Conservation (phyloP, 2,888 invertebrate species). For the Heteromurus nitidus region DNA sequence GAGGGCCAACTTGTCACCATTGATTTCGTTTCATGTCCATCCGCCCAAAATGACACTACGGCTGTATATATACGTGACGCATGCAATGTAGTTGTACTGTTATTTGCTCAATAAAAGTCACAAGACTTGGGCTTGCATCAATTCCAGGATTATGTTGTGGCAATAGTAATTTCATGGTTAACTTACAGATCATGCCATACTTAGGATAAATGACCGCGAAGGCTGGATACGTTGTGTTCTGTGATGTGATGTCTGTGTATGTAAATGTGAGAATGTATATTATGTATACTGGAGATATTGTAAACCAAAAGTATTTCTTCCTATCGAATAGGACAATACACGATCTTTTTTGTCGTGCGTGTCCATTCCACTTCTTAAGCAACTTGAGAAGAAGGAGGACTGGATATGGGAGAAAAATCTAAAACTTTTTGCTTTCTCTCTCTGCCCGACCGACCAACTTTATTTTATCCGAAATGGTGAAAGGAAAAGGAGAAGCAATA, state of each 20-base stretch:
- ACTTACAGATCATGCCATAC: constrained; percentile 50
- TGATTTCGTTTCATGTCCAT: constrained; percentile 29
- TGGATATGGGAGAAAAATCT: neutral
- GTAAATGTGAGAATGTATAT: constrained; percentile 55
- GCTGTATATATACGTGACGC: constrained; percentile 36
- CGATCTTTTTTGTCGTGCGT: neutral
- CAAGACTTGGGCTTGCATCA: constrained; percentile 32
- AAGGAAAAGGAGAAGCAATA: constrained; percentile 15
- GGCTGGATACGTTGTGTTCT: too few relatives aligned
- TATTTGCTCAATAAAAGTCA: constrained; percentile 62
- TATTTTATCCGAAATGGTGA: constrained; percentile 5
- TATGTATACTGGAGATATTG: neutral
- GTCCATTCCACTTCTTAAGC: neutral
- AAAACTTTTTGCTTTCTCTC: neutral
- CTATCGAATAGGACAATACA: neutral
- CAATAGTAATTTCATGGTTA: constrained; percentile 61
- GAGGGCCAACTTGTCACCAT: constrained; percentile 36
- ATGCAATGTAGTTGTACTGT: constrained; percentile 36
- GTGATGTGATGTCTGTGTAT: constrained; percentile 17
- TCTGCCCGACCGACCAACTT: neutral
- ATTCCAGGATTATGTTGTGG: constrained; percentile 45
- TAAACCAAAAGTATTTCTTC: constrained; percentile 10
- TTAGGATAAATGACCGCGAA: neutral
- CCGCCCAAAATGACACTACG: constrained; percentile 8
- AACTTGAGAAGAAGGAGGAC: neutral